Evolutionary conservation across 2,888 invertebrate species (phyloP), one percentile per base, ranked within the genome.

Genomic region (Melinaea marsaeus): DNA sequence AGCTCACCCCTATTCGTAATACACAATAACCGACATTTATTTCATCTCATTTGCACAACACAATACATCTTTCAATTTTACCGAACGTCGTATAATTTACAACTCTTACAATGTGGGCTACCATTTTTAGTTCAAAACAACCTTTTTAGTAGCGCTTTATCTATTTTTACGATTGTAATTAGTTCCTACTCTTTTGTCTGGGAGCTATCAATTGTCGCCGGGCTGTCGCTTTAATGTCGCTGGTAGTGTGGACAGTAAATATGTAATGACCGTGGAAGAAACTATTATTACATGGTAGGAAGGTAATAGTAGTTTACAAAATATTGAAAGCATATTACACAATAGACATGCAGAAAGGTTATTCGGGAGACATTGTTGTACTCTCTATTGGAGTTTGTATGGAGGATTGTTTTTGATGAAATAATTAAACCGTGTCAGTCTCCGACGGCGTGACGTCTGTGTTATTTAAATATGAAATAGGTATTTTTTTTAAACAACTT

Each of bases 1-100:
- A 72, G 42, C 11, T 35, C 83, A 84, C 70, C 85, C 83, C 80
- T 83, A 73, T 22, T 51, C 51, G 55, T 62, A 64, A 74, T 72
- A 70, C 63, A 73, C 73, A 78, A 76, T 77, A 74, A 75, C 78
- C 77, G 77, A 80, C 79, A 81, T 83, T 79, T 78, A 84, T 79
- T 79, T 74, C 76, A 72, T 75, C 75, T 81, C 77, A 84, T 79
- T 81, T 80, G 78, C 79, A 77, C 75, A 72, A 74, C 75, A 79
- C 79, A 80, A 77, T 78, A 78, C 32, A 51, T 74, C 77, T 78
- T 76, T 74, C 72, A 48, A 77, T 74, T 75, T 72, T 75, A 74
- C 77, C 75, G 73, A 75, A 75, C 66, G 70, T 66, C 69, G 64
- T 71, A 72, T 78, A 76, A 80, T 81, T 81, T 80, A 83, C 79